Base-by-base conservation (phyloP, 2,113 vertebrate species). In the Nerophis lumbriciformis region DNA sequence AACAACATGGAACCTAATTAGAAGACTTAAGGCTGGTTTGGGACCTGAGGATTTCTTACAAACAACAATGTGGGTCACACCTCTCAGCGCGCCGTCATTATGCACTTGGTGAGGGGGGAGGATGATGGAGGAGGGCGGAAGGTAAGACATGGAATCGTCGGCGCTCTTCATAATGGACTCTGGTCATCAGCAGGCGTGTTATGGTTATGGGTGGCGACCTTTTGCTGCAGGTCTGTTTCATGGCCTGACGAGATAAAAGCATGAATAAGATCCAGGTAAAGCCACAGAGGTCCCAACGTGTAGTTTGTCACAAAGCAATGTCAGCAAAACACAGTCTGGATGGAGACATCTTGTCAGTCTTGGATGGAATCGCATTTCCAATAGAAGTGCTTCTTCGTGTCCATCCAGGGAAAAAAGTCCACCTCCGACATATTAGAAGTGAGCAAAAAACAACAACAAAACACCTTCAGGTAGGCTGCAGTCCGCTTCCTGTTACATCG, bases 41-140 rank as follows among this genome's bases (percentile, higher is more conserved):
- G 89, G 88, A 87, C 89, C 89, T 90, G 89, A 90, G 89, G 87
- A 85, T 85, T 88, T 78, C 79, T 82, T 85, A 84, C 76, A 81
- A 19, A 51, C 61, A 63, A 70, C 67, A 42, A 72, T 37, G 61
- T 19, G 52, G 71, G 63, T 74, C 66, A 55, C 77, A 61, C 65
- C 50, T 61, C 48, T 76, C 60, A 71, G 68, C 8, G 37, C 53
- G 72, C 50, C 69, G 65, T 65, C 59, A 67, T 75, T 66, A 69
- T 68, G 68, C 70, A 73, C 69, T 61, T 68, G 42, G 58, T 48
- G 58, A 59, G 44, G 28, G 48, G 19, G 58, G 21, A 10, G 28
- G 3, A 55, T 57, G 59, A 77, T 49, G 75, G 65, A 77, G 48
- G 64, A 69, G 67, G 5, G 54, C 60, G 60, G 48, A 76, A 75